Conservation (phyloP, 2,797 vertebrate genomes). For the Picus viridis region DNA sequence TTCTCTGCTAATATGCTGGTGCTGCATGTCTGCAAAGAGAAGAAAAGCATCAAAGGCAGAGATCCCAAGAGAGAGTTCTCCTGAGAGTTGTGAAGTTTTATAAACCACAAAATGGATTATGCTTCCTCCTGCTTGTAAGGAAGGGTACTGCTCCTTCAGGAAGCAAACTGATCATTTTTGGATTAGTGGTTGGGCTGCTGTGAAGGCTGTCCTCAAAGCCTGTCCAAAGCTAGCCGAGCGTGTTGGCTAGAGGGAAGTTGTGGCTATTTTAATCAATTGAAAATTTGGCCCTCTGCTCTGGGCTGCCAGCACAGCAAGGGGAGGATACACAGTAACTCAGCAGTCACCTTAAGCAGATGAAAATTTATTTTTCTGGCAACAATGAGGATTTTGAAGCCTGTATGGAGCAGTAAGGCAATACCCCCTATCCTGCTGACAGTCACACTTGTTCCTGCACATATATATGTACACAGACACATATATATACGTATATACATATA, state of each 20-base stretch:
- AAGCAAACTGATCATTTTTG: background rate
- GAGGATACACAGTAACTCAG: fast-evolving
- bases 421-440: background rate
- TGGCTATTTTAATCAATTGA: background rate
- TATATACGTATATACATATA: too few species aligned
- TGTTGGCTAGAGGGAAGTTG: background rate
- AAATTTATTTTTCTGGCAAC: background rate
- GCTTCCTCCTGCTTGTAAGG: background rate
- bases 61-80: background rate
- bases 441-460: background rate
- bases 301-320: background rate
- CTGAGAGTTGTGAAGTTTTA: background rate
- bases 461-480: too few species aligned
- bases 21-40: background rate
- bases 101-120: background rate
- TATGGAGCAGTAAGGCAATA: background rate
- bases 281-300: background rate
- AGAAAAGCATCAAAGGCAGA: background rate
- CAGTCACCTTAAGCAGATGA: background rate
- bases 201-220: background rate
- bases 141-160: background rate
- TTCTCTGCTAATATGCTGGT: background rate
- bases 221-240: background rate
- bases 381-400: background rate
- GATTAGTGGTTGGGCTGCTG: background rate